Base-by-base conservation (phyloP, 2,113 vertebrate species). In the Chaetodon auriga region DNA sequence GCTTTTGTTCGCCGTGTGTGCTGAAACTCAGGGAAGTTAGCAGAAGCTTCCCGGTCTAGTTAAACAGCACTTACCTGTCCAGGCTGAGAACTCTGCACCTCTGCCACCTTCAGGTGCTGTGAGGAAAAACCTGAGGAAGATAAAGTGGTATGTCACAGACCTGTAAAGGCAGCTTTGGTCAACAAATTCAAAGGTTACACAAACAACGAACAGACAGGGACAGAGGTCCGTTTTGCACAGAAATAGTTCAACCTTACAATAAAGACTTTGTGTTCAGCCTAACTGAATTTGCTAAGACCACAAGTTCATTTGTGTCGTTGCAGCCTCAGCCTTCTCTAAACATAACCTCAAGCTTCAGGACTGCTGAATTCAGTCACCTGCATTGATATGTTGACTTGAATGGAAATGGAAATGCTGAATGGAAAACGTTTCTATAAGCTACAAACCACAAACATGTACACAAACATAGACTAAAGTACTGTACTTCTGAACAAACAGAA, bases 181-280 rank as follows among this genome's bases (percentile, higher is more conserved):
- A 78, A 87, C 68, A 78, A 78, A 84, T 68, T 78, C 81, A 89
- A 90, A 87, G 75, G 82, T 87, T 83, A 68, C 48, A 68, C 45
- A 84, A 82, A 83, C 45, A 75, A 64, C 23, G n/a, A 9, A 66
- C 18, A 54, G 64, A 80, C 36, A 63, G 38, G 65, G 30, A 21
- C 66, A 83, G 68, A 62, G 49, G 7, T 74, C 41, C 69, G 48
- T 6, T 48, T 51, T 54, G n/a, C 19, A 70, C 49, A 53, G 25
- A 53, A 48, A 71, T 35, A 75, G n/a, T 38, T 18, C 6, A 36
- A 25, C 8, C 7, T 35, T 38, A 69, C 5, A 63, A 23, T 36
- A 65, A 51, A 57, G 15, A 46, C 46, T 43, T 21, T 58, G 30
- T 60, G 62, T 51, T 57, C 43, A n/a, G 18, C 12, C 25, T 9